phyloP scores from a whole-genome alignment of 2,888 invertebrate genomes.

The Plagiodera versicolora region DNA sequence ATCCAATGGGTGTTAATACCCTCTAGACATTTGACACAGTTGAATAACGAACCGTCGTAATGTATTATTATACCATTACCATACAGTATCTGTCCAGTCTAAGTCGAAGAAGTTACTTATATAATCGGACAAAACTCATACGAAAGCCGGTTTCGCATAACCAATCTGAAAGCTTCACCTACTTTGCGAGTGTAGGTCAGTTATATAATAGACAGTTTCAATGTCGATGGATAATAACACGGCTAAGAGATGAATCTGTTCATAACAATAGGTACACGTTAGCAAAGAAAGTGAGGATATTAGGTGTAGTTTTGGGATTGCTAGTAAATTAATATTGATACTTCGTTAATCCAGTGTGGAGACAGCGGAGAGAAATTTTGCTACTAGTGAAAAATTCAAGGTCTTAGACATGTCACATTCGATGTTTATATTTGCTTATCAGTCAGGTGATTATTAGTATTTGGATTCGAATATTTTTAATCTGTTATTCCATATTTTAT shows the following conservation, averaged over 20 bases:
- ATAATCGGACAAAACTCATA: conserved; percentile 15
- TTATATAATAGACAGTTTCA: conserved; percentile 33
- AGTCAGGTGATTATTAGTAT: too few relatives aligned
- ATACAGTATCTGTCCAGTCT: not conserved
- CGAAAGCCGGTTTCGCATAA: conserved; percentile 25
- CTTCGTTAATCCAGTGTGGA: too few relatives aligned
- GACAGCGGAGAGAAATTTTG: too few relatives aligned
- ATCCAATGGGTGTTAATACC: not conserved
- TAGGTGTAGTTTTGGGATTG: too few relatives aligned
- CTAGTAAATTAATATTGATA: too few relatives aligned
- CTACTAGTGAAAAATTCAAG: too few relatives aligned
- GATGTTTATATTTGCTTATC: too few relatives aligned
- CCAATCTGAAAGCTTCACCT: conserved; percentile 26
- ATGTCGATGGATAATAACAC: conserved; percentile 24
- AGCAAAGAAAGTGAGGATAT: too few relatives aligned
- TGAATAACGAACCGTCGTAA: not conserved
- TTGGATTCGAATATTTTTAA: too few relatives aligned
- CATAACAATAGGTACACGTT: too few relatives aligned
- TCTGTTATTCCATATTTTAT: too few relatives aligned
- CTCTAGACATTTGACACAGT: not conserved
- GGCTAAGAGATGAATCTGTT: not conserved
- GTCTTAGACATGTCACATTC: too few relatives aligned
- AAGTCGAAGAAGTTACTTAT: not conserved
- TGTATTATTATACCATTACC: not conserved
- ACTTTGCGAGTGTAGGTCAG: conserved; percentile 33